These are phyloP conservation scores for Drosophila yooni DNA, from an alignment of 2,888 invertebrate species.

Conservation along the genomic window DNA sequence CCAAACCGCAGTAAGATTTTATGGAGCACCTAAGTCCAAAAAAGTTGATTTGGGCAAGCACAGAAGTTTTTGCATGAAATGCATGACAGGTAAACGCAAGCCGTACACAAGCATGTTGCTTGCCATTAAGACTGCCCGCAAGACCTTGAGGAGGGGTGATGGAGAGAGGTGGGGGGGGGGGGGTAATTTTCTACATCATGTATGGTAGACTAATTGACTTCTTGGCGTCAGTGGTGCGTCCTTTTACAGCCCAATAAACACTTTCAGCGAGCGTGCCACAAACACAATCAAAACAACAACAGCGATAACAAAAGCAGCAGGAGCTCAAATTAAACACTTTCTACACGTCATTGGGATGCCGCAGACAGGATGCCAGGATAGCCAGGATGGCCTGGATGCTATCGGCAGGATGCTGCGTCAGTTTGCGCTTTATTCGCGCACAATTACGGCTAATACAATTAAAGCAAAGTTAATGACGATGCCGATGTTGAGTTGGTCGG, in stretches of 20 bases:
- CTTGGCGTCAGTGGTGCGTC: slow-evolving; percentile 60
- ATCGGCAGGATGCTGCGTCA: slow-evolving; percentile 35
- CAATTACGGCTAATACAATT: slow-evolving; percentile 77
- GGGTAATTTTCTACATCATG: slow-evolving; percentile 24
- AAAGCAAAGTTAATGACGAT: slow-evolving; percentile 68
- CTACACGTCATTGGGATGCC: slow-evolving; percentile 28
- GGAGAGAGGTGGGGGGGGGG: not conserved
- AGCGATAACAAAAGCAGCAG: slow-evolving; percentile 24
- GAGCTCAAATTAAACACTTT: slow-evolving; percentile 43
- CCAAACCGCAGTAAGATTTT: not conserved
- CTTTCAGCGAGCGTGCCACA: slow-evolving; percentile 57
- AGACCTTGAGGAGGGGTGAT: not conserved
- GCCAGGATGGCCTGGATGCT: slow-evolving; percentile 7
- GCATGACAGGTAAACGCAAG: slow-evolving; percentile 29
- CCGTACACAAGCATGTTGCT: slow-evolving; percentile 10
- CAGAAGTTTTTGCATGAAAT: slow-evolving; percentile 8
- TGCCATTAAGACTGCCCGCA: slow-evolving; percentile 14
- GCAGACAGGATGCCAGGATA: slow-evolving; percentile 13
- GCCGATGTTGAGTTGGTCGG: slow-evolving; percentile 35
- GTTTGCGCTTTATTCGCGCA: slow-evolving; percentile 69
- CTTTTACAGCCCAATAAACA: slow-evolving; percentile 76
- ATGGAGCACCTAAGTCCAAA: slow-evolving; percentile 3
- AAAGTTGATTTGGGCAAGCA: slow-evolving; percentile 8
- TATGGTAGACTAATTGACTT: slow-evolving; percentile 71
- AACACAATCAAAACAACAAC: slow-evolving; percentile 18